phyloP scores from a whole-genome alignment of 2,888 invertebrate species.

The Leucania comma region DNA sequence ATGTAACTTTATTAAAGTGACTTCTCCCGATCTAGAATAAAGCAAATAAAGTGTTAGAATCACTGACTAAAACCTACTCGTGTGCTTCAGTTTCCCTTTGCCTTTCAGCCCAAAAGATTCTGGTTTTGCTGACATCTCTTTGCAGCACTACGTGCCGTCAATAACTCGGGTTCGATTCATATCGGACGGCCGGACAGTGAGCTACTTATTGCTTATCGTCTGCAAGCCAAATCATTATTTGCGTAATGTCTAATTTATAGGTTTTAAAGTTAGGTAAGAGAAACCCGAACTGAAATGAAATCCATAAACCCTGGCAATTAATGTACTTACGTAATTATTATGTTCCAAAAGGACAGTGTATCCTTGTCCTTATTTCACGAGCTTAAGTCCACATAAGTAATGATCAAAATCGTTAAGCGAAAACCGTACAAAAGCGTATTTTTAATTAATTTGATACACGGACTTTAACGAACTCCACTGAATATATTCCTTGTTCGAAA shows the following conservation, averaged over 20 bases:
- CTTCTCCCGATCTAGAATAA: too few species aligned
- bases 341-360: neutral
- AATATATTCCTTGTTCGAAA: constrained; percentile 7
- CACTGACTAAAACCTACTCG: too few species aligned
- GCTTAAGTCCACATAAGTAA: constrained; percentile 2
- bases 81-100: too few species aligned
- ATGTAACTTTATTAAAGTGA: too few species aligned
- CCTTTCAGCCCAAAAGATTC: too few species aligned
- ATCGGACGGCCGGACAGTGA: too few species aligned
- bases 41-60: too few species aligned
- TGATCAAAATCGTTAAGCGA: neutral
- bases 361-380: constrained; percentile 10
- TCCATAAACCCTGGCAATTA: neutral
- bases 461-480: constrained; percentile 2
- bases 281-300: neutral
- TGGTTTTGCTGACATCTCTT: too few species aligned
- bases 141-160: too few species aligned
- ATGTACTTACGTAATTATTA: constrained; percentile 3
- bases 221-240: neutral
- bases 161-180: too few species aligned
- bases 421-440: neutral
- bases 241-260: neutral
- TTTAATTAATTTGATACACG: constrained; percentile 14
- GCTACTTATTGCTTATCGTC: too few species aligned
- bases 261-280: too few species aligned